Evolutionary conservation across 1,140 invertebrate genomes (phyloP), one percentile per base, ranked within the genome.

Genomic region (Nebria ingens): DNA sequence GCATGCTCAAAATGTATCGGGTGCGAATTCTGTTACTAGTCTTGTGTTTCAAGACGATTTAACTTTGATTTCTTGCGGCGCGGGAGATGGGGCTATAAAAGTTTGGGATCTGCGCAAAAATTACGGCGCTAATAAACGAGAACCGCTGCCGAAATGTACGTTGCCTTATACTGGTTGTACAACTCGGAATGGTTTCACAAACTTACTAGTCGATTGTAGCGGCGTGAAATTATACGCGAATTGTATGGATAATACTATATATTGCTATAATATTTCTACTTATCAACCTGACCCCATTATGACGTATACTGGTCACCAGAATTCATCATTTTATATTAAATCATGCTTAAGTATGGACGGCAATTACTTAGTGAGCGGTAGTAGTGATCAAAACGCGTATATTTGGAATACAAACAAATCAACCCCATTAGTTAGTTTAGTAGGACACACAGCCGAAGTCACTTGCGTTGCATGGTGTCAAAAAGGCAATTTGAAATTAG

Each of bases 81-180:
- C 88, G 52, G 85, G 86, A 42, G 89, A 93, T 73, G 89, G 88
- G 1, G 72, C 82, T 38, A 86, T 94, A 6, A 92, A 93, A 70
- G 79, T 89, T 1, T 94, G 91, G 91, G 91, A 94, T 72, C 63
- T 92, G 12, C 68, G 91, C 21, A 88, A 90, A 65, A 88, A 83
- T 62, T 91, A 92, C 63, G 80, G 76, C 1, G 73, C 73, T 9
- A 79, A 82, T 57, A 85, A 82, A 64, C 76, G 78, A 45, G 81
- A 84, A 23, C 85, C 89, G 0, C 60, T 84, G 25, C 81, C 90
- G 0, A 84, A 85, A 61, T 76, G 84, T 62, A 76, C 75, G 1
- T 76, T 93, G 56, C 78, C 82, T 1, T 88, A 89, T 66, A 76
- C 76, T 22, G 85, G 86, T 2, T 77, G 77, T 23, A 82, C 79